A percentile compares a stretch with the other conserved stretches of the same genome.
Conservation (phyloP, 2,888 invertebrate species). For the Drosophila leonis region DNA sequence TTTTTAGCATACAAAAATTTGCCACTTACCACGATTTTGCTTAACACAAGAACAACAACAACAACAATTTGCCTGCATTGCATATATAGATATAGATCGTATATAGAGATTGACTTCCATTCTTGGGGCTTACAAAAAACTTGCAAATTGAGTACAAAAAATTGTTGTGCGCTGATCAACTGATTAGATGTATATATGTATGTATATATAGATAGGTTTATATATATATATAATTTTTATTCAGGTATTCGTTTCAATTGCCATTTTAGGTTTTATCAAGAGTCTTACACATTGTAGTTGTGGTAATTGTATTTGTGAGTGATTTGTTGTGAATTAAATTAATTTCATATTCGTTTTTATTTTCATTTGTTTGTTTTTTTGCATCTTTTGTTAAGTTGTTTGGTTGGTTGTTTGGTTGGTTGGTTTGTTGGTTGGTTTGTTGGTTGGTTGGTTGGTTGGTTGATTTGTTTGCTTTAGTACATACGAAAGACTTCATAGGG, state of each 20-base stretch:
- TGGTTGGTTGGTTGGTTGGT: constrained; percentile 54
- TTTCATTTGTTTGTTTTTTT: constrained; percentile 36
- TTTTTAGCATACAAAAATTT: constrained; percentile 66
- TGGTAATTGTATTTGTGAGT: constrained; percentile 57
- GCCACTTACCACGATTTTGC: constrained; percentile 77
- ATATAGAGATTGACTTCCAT: constrained; percentile 19
- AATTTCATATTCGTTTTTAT: constrained; percentile 35
- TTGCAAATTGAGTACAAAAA: constrained; percentile 66
- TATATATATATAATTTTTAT: constrained; percentile 48
- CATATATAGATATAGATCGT: background rate
- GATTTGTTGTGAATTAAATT: constrained; percentile 52
- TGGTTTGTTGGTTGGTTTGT: constrained; percentile 47
- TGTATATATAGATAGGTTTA: constrained; percentile 1
- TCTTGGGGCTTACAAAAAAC: constrained; percentile 53
- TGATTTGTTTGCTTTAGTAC: constrained; percentile 77
- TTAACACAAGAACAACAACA: constrained; percentile 52
- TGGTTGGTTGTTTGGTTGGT: constrained; percentile 36
- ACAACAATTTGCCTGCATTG: constrained; percentile 44
- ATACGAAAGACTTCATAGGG: constrained; percentile 86
- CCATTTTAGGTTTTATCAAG: constrained; percentile 46
- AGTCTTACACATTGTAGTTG: constrained; percentile 49
- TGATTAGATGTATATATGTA: constrained; percentile 22
- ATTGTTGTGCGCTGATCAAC: constrained; percentile 40
- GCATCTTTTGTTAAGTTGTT: constrained; percentile 34
- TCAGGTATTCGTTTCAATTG: constrained; percentile 54